These are phyloP conservation scores for Drosophila ficusphila DNA, from an alignment of 1,140 invertebrate genomes.

Conservation along the genomic window DNA sequence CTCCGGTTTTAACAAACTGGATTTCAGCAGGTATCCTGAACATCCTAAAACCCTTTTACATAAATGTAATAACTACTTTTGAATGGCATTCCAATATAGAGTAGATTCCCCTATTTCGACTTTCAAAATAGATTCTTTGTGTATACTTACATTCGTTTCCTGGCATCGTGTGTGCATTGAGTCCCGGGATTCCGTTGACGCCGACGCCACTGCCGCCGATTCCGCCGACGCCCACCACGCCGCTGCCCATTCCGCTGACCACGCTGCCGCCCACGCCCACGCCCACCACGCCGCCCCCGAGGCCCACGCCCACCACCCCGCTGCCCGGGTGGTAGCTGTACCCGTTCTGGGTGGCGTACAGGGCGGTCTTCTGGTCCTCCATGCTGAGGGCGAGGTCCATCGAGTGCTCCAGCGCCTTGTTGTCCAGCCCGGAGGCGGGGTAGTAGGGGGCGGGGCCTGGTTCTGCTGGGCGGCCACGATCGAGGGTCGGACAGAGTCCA, in stretches of 20 bases:
- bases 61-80: too few relatives aligned
- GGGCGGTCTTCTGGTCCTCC: constrained; percentile 91
- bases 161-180: constrained; percentile 86
- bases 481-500: constrained; percentile 92
- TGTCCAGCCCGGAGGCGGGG: constrained; percentile 93
- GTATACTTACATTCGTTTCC: constrained; percentile 90
- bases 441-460: constrained; percentile 93
- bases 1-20: too few relatives aligned
- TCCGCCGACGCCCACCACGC: constrained; percentile 56
- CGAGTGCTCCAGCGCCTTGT: constrained; percentile 94
- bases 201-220: constrained; percentile 71
- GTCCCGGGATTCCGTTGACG: constrained; percentile 79
- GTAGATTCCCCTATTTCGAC: too few relatives aligned
- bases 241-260: constrained; percentile 77
- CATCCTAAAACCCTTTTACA: too few relatives aligned
- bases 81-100: too few relatives aligned
- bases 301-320: constrained; percentile 84
- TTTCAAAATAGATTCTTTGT: constrained; percentile 8
- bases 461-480: constrained; percentile 90
- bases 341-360: constrained; percentile 92
- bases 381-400: constrained; percentile 92
- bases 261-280: constrained; percentile 82
- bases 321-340: constrained; percentile 90
- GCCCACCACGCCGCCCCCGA: constrained; percentile 74
- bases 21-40: too few relatives aligned